These are phyloP conservation scores for Scaptomyza tumidula DNA, from an alignment of 2,888 invertebrate genomes.

Conservation along the genomic window DNA sequence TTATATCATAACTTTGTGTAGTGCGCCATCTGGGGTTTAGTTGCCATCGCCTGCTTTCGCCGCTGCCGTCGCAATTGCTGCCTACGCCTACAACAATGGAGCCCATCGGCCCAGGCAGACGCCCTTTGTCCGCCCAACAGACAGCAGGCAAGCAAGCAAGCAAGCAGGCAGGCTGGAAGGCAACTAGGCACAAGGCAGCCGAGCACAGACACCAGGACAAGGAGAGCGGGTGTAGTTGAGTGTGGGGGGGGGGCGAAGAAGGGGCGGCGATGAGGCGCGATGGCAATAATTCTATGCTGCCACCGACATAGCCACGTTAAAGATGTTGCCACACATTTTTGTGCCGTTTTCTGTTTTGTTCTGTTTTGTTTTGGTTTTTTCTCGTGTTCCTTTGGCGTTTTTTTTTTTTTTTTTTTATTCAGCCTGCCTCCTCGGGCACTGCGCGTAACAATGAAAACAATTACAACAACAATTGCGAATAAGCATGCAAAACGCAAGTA, in stretches of 20 bases:
- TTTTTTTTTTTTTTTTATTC: conserved; percentile 25
- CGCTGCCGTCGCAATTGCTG: conserved; percentile 12
- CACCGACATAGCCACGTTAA: conserved; percentile 76
- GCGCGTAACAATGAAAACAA: conserved; percentile 81
- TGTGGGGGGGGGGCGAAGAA: not conserved
- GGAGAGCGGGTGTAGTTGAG: too few relatives aligned
- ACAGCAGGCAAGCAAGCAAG: conserved; percentile 7
- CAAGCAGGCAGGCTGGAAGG: not conserved
- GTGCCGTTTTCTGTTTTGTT: conserved; percentile 51
- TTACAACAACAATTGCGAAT: conserved; percentile 83
- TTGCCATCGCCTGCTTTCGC: conserved; percentile 70
- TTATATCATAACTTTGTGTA: conserved; percentile 81
- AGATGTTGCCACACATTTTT: conserved; percentile 79
- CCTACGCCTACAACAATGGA: conserved; percentile 77
- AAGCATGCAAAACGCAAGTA: conserved; percentile 83
- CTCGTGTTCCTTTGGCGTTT: conserved; percentile 11
- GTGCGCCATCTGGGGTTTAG: conserved; percentile 84
- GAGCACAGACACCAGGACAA: conserved; percentile 1
- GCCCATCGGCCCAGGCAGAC: conserved; percentile 27
- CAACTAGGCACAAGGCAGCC: conserved; percentile 28
- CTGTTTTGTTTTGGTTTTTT: conserved; percentile 39
- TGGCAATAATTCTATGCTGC: conserved; percentile 78
- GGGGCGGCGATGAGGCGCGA: conserved; percentile 31
- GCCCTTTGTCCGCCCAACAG: conserved; percentile 14
- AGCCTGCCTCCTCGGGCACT: conserved; percentile 33